Conservation (phyloP, 92 coral and sea anemone species). For the Siderastrea radians region DNA sequence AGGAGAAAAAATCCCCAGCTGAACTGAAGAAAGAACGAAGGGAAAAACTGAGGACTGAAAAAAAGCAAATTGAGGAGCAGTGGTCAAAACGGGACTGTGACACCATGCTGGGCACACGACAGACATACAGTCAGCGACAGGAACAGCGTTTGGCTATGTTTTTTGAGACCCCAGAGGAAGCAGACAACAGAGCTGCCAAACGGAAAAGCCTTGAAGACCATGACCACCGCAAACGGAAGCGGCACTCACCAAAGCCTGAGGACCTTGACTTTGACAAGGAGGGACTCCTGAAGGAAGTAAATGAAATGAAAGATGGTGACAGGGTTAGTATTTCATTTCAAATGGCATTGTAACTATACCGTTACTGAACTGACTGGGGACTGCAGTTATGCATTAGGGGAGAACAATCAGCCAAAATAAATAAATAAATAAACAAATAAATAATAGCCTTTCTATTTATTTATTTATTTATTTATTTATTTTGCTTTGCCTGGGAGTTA, state of each 20-base stretch:
- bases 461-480: too few relatives aligned
- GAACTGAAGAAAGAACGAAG: slow-evolving; percentile 32
- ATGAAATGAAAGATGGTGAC: slow-evolving; percentile 59
- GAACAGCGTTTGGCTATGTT: slow-evolving; percentile 37
- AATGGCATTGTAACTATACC: not conserved
- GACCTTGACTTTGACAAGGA: slow-evolving; percentile 58
- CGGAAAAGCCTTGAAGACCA: slow-evolving; percentile 8
- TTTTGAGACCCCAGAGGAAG: slow-evolving; percentile 19
- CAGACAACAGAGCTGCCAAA: slow-evolving; percentile 6
- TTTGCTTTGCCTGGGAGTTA: too few relatives aligned
- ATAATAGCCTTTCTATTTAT: not conserved
- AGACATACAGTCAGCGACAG: slow-evolving; percentile 47
- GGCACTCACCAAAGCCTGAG: slow-evolving; percentile 51
- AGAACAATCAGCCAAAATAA: not conserved
- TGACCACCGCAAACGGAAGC: slow-evolving; percentile 39
- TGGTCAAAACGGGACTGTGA: slow-evolving; percentile 53
- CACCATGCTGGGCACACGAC: slow-evolving; percentile 57
- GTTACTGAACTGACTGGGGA: not conserved
- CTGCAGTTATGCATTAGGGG: not conserved
- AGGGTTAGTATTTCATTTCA: slow-evolving; percentile 25
- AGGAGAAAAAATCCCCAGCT: slow-evolving; percentile 36
- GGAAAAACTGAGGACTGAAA: slow-evolving; percentile 19
- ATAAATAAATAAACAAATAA: not conserved
- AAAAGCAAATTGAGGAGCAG: slow-evolving; percentile 31
- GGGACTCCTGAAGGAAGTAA: slow-evolving; percentile 50